phyloP scores from a whole-genome alignment of 2,113 vertebrate species.

The cat (Felis catus) region DNA sequence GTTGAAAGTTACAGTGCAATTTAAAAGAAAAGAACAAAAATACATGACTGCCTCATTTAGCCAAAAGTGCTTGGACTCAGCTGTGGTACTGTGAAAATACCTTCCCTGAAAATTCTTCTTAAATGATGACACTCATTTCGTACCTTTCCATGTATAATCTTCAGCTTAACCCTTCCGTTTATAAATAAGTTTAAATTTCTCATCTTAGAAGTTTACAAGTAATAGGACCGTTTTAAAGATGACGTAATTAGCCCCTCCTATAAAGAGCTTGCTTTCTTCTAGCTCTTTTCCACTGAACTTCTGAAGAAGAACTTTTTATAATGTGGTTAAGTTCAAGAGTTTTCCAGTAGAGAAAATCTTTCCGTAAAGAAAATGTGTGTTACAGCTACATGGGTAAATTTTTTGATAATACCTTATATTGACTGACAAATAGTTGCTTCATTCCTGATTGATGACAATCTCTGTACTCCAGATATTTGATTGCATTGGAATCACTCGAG shows the following conservation, averaged over 20 bases:
- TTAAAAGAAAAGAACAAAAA: slow-evolving; percentile 64
- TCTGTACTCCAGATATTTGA: slow-evolving; percentile 70
- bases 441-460: slow-evolving; percentile 65
- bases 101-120: not conserved
- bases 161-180: not conserved
- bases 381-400: not conserved
- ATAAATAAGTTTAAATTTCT: not conserved
- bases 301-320: not conserved
- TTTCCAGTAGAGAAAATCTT: not conserved
- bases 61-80: slow-evolving; percentile 30
- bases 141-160: not conserved
- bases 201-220: not conserved
- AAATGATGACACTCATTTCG: not conserved
- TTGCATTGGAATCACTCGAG: slow-evolving; percentile 73
- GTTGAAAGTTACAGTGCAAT: slow-evolving; percentile 48
- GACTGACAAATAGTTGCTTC: slow-evolving; percentile 39
- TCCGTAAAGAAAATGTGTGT: not conserved
- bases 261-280: not conserved
- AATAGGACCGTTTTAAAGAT: not conserved
- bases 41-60: slow-evolving; percentile 49
- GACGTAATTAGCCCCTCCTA: not conserved
- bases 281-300: not conserved
- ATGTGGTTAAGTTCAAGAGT: not conserved
- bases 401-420: not conserved
- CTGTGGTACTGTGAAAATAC: not conserved